phyloP scores from a whole-genome alignment of 2,888 invertebrate genomes.

The Hydrotaea diabolus region DNA sequence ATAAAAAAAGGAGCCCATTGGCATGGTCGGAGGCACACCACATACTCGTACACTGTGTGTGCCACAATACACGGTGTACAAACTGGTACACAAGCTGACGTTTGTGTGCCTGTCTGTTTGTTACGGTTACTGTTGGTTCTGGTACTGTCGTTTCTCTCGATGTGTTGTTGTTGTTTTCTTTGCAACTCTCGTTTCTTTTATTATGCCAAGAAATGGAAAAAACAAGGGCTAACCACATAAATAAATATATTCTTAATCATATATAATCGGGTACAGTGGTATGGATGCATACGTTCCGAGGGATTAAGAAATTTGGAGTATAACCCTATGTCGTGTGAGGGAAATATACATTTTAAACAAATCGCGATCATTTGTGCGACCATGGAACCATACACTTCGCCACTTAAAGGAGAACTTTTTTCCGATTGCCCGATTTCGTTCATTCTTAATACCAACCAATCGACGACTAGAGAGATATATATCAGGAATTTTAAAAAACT shows the following conservation, averaged over 20 bases:
- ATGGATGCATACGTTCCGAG: background rate
- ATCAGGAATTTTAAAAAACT: no score
- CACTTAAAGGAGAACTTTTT: no score
- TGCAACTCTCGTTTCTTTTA: constrained; percentile 25
- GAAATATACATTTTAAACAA: no score
- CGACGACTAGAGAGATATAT: no score
- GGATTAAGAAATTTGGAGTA: background rate
- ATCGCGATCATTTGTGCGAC: no score
- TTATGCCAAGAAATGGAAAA: constrained; percentile 61
- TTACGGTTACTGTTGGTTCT: constrained; percentile 56
- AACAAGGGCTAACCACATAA: constrained; percentile 63
- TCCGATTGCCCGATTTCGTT: no score
- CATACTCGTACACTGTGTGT: background rate
- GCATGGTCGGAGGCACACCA: constrained; percentile 2
- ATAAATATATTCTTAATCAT: constrained; percentile 64
- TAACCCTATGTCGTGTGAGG: no score
- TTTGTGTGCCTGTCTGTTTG: constrained; percentile 30
- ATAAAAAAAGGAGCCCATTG: constrained; percentile 24
- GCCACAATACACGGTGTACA: constrained; percentile 2
- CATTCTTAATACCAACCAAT: no score
- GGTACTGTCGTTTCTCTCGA: constrained; percentile 40
- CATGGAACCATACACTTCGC: no score
- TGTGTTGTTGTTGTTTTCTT: constrained; percentile 6
- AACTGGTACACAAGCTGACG: background rate
- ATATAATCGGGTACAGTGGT: constrained; percentile 52